Conservation (phyloP, 2,113 vertebrate genomes). For the Dendropsophus ebraccatus region DNA sequence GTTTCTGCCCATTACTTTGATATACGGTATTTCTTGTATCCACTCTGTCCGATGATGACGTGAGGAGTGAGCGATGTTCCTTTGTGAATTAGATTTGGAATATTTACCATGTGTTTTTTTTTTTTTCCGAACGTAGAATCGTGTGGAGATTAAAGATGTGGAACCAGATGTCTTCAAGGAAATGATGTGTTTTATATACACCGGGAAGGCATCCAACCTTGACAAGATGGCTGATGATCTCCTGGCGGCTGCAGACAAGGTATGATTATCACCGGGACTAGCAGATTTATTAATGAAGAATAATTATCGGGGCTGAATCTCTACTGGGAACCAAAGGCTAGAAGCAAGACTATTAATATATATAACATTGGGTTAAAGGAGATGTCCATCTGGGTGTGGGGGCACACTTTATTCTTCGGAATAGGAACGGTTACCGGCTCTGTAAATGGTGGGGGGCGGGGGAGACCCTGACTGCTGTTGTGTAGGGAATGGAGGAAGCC, state of each 20-base stretch:
- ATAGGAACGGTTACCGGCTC: neutral
- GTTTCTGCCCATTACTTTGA: neutral
- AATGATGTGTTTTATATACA: constrained; percentile 96
- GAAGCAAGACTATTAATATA: neutral
- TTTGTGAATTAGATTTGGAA: neutral
- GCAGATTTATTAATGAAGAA: neutral
- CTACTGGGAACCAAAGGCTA: neutral
- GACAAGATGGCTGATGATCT: constrained; percentile 97
- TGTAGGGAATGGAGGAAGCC: neutral
- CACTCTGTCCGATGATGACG: neutral
- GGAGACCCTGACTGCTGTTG: neutral
- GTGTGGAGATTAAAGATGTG: constrained; percentile 93
- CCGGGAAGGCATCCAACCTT: constrained; percentile 91
- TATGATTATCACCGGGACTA: constrained; percentile 59
- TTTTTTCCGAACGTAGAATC: constrained; percentile 74
- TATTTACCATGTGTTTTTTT: neutral
- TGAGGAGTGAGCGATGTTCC: neutral
- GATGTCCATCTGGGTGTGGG: neutral
- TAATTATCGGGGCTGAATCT: neutral
- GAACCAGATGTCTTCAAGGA: constrained; percentile 97
- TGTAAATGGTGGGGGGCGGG: neutral
- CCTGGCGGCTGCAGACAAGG: constrained; percentile 94
- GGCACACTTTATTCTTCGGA: neutral
- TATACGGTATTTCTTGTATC: neutral
- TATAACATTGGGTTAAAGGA: neutral